Base-by-base conservation (phyloP, 2,797 vertebrate genomes). In the Bufotes viridis region DNA sequence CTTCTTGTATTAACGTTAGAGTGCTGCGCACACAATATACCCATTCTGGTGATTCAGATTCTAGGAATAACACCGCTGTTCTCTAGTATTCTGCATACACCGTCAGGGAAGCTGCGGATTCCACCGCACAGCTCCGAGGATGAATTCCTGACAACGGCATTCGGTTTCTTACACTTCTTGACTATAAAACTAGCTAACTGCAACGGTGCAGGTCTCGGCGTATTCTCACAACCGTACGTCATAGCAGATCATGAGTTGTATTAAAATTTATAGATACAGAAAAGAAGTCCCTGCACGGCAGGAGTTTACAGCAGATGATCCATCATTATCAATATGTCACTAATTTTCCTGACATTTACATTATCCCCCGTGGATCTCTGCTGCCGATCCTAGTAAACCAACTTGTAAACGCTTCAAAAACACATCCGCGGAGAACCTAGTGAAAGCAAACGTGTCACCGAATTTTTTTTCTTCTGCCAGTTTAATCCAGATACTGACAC, bases 231-330 rank as follows among this genome's bases (percentile, higher is more conserved):
- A n/a, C 29, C 69, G 12, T 15, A 17, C 7, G 26, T 58, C 69
- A 49, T 9, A 75, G 82, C 42, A 42, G 53, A 76, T 76, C 57
- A 78, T 13, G 57, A 51, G 24, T 53, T 63, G 20, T 51, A 63
- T 65, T 11, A 63, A 85, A 78, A 85, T 85, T 63, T 75, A 85
- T 53, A 42, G 55, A 72, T 11, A 84, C 49, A 53, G 55, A 84
- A 70, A 49, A 22, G 22, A 24, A 53, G 22, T 84, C 82, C 24
- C 82, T 26, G 34, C 70, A 76, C 82, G 75, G 82, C 26, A 22
- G 83, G 69, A 42, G 72, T 61, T 76, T 75, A 49, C 13, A 75
- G 57, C 53, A 49, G 13, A 57, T 42, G 75, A 61, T 74, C 82
- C 58, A 84, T 84, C 82, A 74, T 63, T 76, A 18, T 14, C 34